Percentiles rank a stretch among this genome's conserved stretches.
Evolutionary conservation across 2,888 invertebrate species (phyloP).

Genomic region (Ceratothoa steindachneri): DNA sequence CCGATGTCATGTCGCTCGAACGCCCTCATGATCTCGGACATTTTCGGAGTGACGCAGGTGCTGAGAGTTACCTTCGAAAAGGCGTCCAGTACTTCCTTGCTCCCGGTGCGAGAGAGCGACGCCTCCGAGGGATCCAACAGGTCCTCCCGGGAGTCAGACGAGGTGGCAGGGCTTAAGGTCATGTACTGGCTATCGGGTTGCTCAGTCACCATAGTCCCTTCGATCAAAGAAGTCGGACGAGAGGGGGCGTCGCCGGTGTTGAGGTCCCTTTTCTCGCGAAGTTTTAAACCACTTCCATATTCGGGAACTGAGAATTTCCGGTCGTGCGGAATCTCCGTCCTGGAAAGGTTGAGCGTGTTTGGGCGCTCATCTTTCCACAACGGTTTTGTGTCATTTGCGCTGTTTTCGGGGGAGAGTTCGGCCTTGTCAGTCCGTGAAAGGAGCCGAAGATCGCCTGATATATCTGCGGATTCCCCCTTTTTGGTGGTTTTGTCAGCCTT

Average conservation of each 20-base stretch:
- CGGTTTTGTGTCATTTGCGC: not conserved
- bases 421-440: not conserved
- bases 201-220: conserved; percentile 34
- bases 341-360: conserved; percentile 24
- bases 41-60: conserved; percentile 23
- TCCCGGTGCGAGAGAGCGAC: conserved; percentile 37
- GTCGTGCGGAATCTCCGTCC: conserved; percentile 38
- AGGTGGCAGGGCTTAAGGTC: conserved; percentile 29
- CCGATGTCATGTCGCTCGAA: conserved; percentile 57
- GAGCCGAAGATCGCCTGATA: not conserved
- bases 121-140: conserved; percentile 29
- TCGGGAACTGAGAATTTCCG: conserved; percentile 46
- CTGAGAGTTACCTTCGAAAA: conserved; percentile 33
- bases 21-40: conserved; percentile 53
- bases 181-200: conserved; percentile 26
- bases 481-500: conserved; percentile 26
- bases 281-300: conserved; percentile 39
- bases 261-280: conserved; percentile 39
- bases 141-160: conserved; percentile 45
- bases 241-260: conserved; percentile 35
- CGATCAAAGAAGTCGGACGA: conserved; percentile 48
- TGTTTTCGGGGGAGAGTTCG: not conserved
- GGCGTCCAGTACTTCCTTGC: conserved; percentile 45
- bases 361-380: conserved; percentile 11
- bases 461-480: conserved; percentile 24